Conservation (phyloP, 2,113 vertebrate genomes). For the Ivindomyrus marchei region DNA sequence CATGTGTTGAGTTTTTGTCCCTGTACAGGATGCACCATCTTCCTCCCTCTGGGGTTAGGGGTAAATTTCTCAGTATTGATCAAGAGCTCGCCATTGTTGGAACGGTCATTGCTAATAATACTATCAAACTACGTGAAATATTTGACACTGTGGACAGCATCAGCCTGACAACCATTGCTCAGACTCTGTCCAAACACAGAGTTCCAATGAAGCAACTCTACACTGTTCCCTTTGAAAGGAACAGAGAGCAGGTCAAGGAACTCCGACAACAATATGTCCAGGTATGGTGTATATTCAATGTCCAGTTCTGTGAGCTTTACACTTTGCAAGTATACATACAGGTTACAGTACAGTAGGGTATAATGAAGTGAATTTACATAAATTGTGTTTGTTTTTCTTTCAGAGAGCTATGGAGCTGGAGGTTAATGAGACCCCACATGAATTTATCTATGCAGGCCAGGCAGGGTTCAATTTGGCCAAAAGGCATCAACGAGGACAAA, state of each 20-base stretch:
- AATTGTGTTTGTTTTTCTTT: background rate
- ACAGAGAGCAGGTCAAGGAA: background rate
- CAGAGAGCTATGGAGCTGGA: background rate
- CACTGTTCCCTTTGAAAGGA: background rate
- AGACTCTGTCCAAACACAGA: slow-evolving; percentile 2
- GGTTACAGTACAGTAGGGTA: background rate
- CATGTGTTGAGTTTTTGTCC: no score
- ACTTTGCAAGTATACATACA: background rate
- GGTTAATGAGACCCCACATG: background rate
- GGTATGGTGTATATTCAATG: no score
- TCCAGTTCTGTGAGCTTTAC: no score
- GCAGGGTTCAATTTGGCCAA: background rate
- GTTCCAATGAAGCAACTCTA: slow-evolving; percentile 7
- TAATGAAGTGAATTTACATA: background rate
- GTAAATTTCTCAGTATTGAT: background rate
- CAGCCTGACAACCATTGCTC: slow-evolving; percentile 16
- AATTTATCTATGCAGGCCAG: background rate
- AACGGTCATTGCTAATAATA: slow-evolving; percentile 13
- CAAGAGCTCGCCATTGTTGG: slow-evolving; percentile 17
- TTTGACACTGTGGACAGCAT: slow-evolving; percentile 24
- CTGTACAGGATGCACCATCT: slow-evolving; percentile 12
- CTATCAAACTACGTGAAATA: slow-evolving; percentile 12
- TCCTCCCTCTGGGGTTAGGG: slow-evolving; percentile 10
- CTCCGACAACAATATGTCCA: background rate
- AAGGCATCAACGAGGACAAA: background rate